Conservation (phyloP, 2,888 invertebrate genomes). For the Penaeus monodon region DNA sequence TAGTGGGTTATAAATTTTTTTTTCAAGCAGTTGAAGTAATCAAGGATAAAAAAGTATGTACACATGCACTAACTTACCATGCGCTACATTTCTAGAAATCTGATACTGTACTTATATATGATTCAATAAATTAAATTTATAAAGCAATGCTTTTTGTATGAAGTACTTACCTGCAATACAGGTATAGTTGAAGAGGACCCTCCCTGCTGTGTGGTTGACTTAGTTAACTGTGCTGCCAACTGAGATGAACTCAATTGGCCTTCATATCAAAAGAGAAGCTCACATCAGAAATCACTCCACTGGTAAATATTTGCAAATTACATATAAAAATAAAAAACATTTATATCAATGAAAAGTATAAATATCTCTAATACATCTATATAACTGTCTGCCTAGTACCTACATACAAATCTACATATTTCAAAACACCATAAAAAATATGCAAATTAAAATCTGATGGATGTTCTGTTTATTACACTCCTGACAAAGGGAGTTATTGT, state of each 20-base stretch:
- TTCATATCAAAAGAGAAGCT: constrained; percentile 2
- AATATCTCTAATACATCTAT: no score
- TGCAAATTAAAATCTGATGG: no score
- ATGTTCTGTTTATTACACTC: no score
- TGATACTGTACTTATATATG: neutral
- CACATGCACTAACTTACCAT: neutral
- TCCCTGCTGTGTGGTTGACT: constrained; percentile 50
- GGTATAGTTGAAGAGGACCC: constrained; percentile 55
- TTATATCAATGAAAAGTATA: no score
- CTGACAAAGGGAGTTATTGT: no score
- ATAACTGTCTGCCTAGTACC: no score
- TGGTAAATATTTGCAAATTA: no score
- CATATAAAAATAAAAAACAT: no score
- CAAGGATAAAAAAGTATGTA: neutral
- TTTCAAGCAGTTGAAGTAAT: neutral
- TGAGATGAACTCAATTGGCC: constrained; percentile 61
- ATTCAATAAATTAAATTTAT: neutral
- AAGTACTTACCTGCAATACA: constrained; percentile 48
- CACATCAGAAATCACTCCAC: neutral
- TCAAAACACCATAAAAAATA: no score
- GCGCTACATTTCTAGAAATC: neutral
- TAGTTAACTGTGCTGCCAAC: constrained; percentile 63
- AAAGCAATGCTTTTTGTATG: no score
- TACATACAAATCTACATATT: no score
- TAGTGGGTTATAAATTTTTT: neutral